Evolutionary conservation across 2,888 invertebrate species (phyloP).

Genomic region (Phanerotoma sp.): DNA sequence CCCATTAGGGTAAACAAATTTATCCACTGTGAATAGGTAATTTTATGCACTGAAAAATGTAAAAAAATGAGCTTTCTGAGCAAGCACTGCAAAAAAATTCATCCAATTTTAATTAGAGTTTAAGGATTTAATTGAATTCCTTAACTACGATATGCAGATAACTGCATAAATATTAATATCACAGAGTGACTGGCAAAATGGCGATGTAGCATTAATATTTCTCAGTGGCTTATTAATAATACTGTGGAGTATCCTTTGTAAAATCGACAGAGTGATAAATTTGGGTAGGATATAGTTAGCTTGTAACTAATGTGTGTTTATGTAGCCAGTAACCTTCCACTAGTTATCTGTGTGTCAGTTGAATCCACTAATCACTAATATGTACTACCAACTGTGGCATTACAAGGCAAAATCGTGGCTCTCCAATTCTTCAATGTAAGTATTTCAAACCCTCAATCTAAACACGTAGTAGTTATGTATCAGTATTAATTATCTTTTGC

Average conservation of each 20-base stretch:
- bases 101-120: too few relatives aligned
- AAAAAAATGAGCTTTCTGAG: too few relatives aligned
- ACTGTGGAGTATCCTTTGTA: too few relatives aligned
- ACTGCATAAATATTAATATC: not conserved
- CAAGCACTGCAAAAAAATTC: too few relatives aligned
- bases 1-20: too few relatives aligned
- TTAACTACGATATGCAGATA: not conserved
- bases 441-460: slow-evolving; percentile 4
- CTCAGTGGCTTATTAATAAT: not conserved
- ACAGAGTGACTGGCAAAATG: not conserved
- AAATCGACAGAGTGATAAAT: slow-evolving; percentile 10
- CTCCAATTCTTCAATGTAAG: slow-evolving; percentile 5
- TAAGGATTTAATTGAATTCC: too few relatives aligned
- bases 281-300: slow-evolving; percentile 47
- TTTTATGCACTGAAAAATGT: too few relatives aligned
- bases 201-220: not conserved
- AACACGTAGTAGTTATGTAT: slow-evolving; percentile 9
- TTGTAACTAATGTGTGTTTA: slow-evolving; percentile 58
- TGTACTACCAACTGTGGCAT: slow-evolving; percentile 10
- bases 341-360: slow-evolving; percentile 46
- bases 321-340: slow-evolving; percentile 55
- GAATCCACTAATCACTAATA: slow-evolving; percentile 57
- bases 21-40: too few relatives aligned
- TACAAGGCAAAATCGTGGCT: not conserved
- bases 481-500: slow-evolving; percentile 18